Evolutionary conservation across 1,140 invertebrate species (phyloP).

Genomic region (Hyphantria cunea): DNA sequence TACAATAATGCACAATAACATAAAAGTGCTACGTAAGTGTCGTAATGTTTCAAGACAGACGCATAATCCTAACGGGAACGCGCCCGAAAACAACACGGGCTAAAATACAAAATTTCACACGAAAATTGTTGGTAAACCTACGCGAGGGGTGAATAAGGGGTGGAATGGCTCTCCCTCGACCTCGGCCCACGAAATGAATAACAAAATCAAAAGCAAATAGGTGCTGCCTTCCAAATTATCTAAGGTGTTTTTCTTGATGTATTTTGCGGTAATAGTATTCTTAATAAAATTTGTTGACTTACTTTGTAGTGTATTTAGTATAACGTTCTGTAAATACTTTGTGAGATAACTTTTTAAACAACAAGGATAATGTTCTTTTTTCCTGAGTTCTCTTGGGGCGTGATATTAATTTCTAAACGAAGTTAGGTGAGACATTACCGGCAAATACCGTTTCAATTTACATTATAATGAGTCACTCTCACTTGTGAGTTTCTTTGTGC

Average conservation of each 20-base stretch:
- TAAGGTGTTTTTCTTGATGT: constrained; percentile 14
- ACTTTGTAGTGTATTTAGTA: not conserved
- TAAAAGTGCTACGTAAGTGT: constrained; percentile 12
- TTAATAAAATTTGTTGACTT: not conserved
- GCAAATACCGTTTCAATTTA: constrained; percentile 24
- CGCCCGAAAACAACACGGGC: constrained; percentile 12
- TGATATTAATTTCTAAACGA: constrained; percentile 5
- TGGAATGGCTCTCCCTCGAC: constrained; percentile 27
- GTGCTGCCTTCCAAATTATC: constrained; percentile 26
- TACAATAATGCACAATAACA: constrained; percentile 24
- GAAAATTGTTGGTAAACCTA: constrained; percentile 32
- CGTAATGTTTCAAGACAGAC: constrained; percentile 22
- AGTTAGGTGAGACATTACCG: constrained; percentile 22
- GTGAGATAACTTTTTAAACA: too few relatives aligned
- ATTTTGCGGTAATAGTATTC: constrained; percentile 1
- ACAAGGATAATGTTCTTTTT: too few relatives aligned
- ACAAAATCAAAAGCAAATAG: constrained; percentile 62
- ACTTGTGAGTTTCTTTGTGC: constrained; percentile 17
- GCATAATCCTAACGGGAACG: constrained; percentile 23
- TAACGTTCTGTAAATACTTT: too few relatives aligned
- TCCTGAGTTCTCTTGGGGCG: not conserved
- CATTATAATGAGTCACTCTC: constrained; percentile 16
- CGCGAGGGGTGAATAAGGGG: constrained; percentile 8
- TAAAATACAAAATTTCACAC: constrained; percentile 26
- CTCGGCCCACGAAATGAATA: constrained; percentile 47